Evolutionary conservation across 2,797 vertebrate genomes (phyloP), one percentile per base, ranked within the genome.

Genomic region (Craterocephalus amniculus): DNA sequence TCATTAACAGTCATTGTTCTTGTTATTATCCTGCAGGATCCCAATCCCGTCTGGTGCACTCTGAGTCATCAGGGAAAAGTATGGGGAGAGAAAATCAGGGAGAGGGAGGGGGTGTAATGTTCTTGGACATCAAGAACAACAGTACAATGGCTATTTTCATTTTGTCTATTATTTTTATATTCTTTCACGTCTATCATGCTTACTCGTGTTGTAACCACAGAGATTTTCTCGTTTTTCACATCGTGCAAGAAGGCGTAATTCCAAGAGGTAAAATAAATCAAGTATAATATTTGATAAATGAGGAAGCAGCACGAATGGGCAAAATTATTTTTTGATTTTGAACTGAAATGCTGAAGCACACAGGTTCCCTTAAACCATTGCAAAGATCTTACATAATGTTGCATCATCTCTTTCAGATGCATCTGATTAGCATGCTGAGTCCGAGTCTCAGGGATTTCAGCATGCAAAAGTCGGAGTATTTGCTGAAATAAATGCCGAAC

Each of bases 21-120:
- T 31, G 1, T 66, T 68, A 58, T 69, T 77, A 64, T 84, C 65
- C 59, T 49, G 70, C 66, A 38, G 45, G 38, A 70, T 38, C 63
- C 48, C 66, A 29, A 11, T 62, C 64, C 62, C 60, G 74, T 81
- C 73, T 73, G 61, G 70, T 81, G 60, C n/a, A 16, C 60, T 71
- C 57, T 88, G 86, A 90, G 75, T 91, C 88, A 89, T 84, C 66
- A 22, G 27, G 31, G 29, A 36, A 22, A 79, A 78, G 52, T 35
- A 55, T 22, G 4, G 51, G 58, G 43, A 35, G 24, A 60, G 64
- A 31, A 52, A 62, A 65, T 18, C 13, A 43, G 48, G 38, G 29
- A 57, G 54, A 48, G 62, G 27, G 34, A 29, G 34, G 7, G 13
- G 26, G 24, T 51, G 56, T 59, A 61, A 58, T 84, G 76, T 75